Evolutionary conservation across 2,888 invertebrate species (phyloP), one percentile per base, ranked within the genome.

Genomic region (Barypeithes pellucidus): DNA sequence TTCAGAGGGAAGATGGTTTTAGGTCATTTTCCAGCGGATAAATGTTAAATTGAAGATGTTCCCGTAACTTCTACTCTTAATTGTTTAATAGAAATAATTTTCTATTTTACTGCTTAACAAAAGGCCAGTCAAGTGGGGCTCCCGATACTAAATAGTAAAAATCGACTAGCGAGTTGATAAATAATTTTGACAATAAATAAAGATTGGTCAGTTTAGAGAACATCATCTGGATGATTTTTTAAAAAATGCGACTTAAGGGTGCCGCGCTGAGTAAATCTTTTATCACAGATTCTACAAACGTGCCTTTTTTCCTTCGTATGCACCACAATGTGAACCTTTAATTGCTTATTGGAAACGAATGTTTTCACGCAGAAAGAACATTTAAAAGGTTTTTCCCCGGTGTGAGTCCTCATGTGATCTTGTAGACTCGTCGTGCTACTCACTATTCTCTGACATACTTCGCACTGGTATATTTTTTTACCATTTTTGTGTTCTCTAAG

Each of bases 361-460:
- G 57, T 57, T 43, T 76, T 79, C 7, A 75, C 73, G 62, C 81
- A 81, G 18, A 75, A 57, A 8, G 75, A 22, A 66, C 81, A 81
- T 14, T 66, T 41, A 61, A 61, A 73, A 2, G 76, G 76, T 36
- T 76, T 76, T 45, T 76, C 74, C 0, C 74, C 74, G 4, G 76
- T 76, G 18, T 76, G 76, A 16, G 79, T 79, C 47, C 79, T 61
- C 61, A 80, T 67, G 67, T 83, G 82, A 61, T 81, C 81, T 20
- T 79, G 80, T n/a, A 83, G 73, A 50, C 81, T 79, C 0, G 77
- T 77, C 18, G 72, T 76, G 65, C 87, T 87, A 65, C 87, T 86
- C 20, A 89, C 81, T 69, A 67, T 41, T 63, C 73, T 71, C 2
- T 45, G 36, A 62, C 75, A 75, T 4, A 72, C 66, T 0, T 69